Evolutionary conservation across 2,113 vertebrate species (phyloP).

Genomic region (Nematolebias whitei): DNA sequence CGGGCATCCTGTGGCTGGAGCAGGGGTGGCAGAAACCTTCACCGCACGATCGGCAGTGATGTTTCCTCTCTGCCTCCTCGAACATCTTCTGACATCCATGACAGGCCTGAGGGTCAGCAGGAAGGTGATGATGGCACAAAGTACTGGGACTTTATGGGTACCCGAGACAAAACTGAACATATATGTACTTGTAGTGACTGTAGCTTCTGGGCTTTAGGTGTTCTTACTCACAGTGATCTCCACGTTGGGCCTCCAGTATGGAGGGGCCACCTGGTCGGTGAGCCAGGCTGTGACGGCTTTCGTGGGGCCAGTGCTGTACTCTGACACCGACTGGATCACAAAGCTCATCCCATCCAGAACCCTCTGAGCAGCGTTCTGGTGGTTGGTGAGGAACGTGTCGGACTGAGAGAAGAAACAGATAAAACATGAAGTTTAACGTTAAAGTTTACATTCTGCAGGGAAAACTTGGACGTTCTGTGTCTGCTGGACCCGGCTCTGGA

Average conservation of each 20-base stretch:
- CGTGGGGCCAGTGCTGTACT: conserved; percentile 83
- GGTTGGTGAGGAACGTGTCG: conserved; percentile 76
- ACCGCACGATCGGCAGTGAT: conserved; percentile 84
- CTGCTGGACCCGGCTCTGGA: no score
- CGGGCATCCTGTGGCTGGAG: conserved; percentile 81
- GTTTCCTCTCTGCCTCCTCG: conserved; percentile 80
- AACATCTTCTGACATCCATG: conserved; percentile 78
- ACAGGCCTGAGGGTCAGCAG: conserved; percentile 69
- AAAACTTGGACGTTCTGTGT: no score
- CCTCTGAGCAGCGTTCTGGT: conserved; percentile 84
- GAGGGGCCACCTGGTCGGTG: conserved; percentile 84
- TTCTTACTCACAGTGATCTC: conserved; percentile 79
- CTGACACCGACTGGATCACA: conserved; percentile 81
- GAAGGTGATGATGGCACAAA: not conserved
- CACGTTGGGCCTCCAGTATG: conserved; percentile 84
- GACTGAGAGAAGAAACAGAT: conserved; percentile 52
- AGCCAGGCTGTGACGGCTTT: conserved; percentile 82
- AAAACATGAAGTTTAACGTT: not conserved
- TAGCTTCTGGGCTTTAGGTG: not conserved
- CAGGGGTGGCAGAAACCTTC: conserved; percentile 86
- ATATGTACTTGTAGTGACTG: no score
- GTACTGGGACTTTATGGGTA: no score
- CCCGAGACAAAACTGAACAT: no score
- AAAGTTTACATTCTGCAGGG: no score
- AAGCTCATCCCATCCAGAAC: conserved; percentile 83